Evolutionary conservation across 2,113 vertebrate genomes (phyloP).

Genomic region (Holacanthus passer): DNA sequence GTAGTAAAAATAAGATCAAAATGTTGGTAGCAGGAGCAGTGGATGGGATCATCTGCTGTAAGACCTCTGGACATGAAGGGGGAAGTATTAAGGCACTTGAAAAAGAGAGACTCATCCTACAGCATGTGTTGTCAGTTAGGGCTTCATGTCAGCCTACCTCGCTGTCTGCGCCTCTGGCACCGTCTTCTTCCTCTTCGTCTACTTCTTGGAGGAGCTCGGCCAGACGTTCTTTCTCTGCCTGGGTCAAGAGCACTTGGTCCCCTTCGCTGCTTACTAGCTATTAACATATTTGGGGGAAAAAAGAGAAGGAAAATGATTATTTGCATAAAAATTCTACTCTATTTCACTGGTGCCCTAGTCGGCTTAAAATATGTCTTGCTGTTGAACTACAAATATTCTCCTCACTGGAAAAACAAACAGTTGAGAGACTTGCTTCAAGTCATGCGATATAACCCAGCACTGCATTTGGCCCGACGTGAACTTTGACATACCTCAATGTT

Average conservation of each 20-base stretch:
- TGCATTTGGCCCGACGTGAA: conserved; percentile 59
- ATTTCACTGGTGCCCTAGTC: conserved; percentile 9
- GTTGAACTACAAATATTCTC: conserved; percentile 46
- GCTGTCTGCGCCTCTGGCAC: conserved; percentile 56
- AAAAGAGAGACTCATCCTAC: conserved; percentile 35
- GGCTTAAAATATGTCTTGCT: conserved; percentile 6
- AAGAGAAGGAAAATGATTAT: conserved; percentile 31
- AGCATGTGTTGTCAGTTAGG: conserved; percentile 68
- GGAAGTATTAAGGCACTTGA: conserved; percentile 45
- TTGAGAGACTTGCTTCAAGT: conserved; percentile 22
- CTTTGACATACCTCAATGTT: conserved; percentile 92
- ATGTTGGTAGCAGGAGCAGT: conserved; percentile 7
- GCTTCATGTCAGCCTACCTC: conserved; percentile 72
- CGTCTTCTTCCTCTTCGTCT: conserved; percentile 84
- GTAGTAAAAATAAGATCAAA: background rate
- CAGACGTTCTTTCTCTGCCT: conserved; percentile 88
- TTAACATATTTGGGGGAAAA: conserved; percentile 38
- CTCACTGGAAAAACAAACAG: conserved; percentile 58
- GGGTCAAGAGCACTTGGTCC: conserved; percentile 84
- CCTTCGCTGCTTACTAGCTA: conserved; percentile 88
- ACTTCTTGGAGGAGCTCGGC: conserved; percentile 87
- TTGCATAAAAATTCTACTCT: conserved; percentile 6
- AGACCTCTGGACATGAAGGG: conserved; percentile 31
- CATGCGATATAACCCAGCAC: conserved; percentile 40
- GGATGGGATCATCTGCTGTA: conserved; percentile 21